Conservation (phyloP, 2,888 invertebrate genomes). For the Yponomeuta cagnagella region DNA sequence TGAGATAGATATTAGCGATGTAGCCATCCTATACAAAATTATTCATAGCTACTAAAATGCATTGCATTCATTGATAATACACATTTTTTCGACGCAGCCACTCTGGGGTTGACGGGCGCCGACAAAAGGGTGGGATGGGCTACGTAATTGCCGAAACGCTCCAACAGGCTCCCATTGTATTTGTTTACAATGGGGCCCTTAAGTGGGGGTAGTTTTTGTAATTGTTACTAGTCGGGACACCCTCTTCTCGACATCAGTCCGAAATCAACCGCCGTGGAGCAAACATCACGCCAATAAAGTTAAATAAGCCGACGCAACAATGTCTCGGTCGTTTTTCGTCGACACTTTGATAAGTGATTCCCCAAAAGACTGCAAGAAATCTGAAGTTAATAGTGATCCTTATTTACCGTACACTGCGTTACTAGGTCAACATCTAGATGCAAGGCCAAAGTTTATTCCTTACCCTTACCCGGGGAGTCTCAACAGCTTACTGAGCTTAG, state of each 20-base stretch:
- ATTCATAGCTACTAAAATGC: constrained; percentile 73
- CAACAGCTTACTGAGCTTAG: constrained; percentile 79
- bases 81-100: constrained; percentile 38
- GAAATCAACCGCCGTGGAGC: constrained; percentile 39
- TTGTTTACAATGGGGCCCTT: constrained; percentile 70
- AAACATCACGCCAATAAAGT: constrained; percentile 22
- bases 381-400: constrained; percentile 55
- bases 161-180: constrained; percentile 71
- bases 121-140: constrained; percentile 74
- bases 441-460: constrained; percentile 71
- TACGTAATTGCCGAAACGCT: constrained; percentile 75
- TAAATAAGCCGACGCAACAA: constrained; percentile 44
- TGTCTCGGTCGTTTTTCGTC: constrained; percentile 89
- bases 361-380: constrained; percentile 66
- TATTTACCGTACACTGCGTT: constrained; percentile 54
- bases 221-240: constrained; percentile 61
- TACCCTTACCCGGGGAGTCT: constrained; percentile 79
- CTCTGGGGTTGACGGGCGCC: constrained; percentile 64
- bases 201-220: constrained; percentile 76
- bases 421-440: constrained; percentile 49
- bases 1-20: constrained; percentile 71
- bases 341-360: constrained; percentile 83
- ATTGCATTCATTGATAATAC: constrained; percentile 56
- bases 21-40: constrained; percentile 69
- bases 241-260: constrained; percentile 52